Evolutionary conservation across 1,140 invertebrate species (phyloP), one percentile per base, ranked within the genome.

Genomic region (Adelges cooleyi): DNA sequence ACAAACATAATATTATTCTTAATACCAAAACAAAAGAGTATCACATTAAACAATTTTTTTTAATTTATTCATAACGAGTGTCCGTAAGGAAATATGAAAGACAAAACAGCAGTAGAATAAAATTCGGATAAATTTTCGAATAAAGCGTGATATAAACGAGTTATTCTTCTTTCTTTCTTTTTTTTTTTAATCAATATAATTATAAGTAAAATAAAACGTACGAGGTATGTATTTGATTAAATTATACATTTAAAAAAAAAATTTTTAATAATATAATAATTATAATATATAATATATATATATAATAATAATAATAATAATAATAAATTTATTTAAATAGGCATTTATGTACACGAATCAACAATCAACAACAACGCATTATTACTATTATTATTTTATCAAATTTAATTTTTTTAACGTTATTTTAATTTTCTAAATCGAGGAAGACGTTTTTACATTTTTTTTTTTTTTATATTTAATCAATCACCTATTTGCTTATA

Each of bases 401-500:
- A n/a, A n/a, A n/a, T n/a, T n/a, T n/a, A 38, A 9, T 23, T 42
- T 46, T 48, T 46, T 46, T 17, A 62, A 46, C 11, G 10, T 44
- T 8, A 6, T 44, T 27, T 59, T 27, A 48, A 62, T 62, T 48
- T 33, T 46, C 42, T 62, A 62, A 33, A 46, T 18, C 18, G 42
- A 48, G 56, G 56, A 62, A 62, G 56, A 62, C 56, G 46, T 3
- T 62, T 59, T 59, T 29, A 42, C 29, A 33, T n/a, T n/a, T n/a
- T n/a, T n/a, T n/a, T n/a, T n/a, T n/a, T n/a, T n/a, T n/a, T n/a
- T n/a, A n/a, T 38, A 8, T 38, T 38, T 44, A 42, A 48, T 48
- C 56, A 62, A 62, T 62, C 56, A 62, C 56, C 56, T 62, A 48
- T 46, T 62, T 62, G 56, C 56, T 62, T 62, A 62, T 48, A 48